Evolutionary conservation across 2,797 vertebrate genomes (phyloP), one percentile per base, ranked within the genome.

Genomic region (Peromyscus attwateri): DNA sequence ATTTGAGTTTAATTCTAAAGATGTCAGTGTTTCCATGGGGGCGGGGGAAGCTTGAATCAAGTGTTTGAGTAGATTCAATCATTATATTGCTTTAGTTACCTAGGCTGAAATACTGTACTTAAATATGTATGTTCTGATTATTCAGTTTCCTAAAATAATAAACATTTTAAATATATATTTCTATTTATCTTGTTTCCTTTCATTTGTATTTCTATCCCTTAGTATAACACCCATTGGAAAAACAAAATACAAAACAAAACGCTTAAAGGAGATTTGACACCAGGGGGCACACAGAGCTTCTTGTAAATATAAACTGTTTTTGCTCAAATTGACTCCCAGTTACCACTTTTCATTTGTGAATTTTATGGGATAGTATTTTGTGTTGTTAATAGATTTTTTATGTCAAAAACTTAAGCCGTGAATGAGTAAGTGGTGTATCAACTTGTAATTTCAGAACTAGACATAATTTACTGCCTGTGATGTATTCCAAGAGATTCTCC

Each of bases 11-110:
- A 76, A 84, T 68, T 84, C 83, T 91, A 94, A 88, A 40, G 77
- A n/a, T 83, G 80, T 83, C 87, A 96, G 71, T 75, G 16, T 84
- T 95, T 97, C 71, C 84, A 10, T 79, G 96, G 89, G 81, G 97
- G 97, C 8, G 10, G 46, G 46, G 46, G 8, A 87, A 89, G 27
- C 60, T 49, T 68, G 16, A 6, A 70, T 64, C 19, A 85, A 31
- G 52, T 81, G 1, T 93, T 87, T 89, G 71, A 80, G 21, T 68
- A 49, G 60, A 62, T 40, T 76, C 21, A 79, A 9, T 80, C 12
- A 19, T 43, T 76, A 73, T 4, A 79, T 57, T 89, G 43, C 40
- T 92, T 87, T 66, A 79, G 66, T 89, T 92, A 70, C 49, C 70
- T 89, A 89, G 66, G 25, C 87, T 80, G 83, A 95, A 95, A 75